Percentiles rank a stretch among this genome's conserved stretches.
These are phyloP conservation scores for Nasonia giraulti DNA, from an alignment of 1,140 invertebrate species.

Conservation along the genomic window DNA sequence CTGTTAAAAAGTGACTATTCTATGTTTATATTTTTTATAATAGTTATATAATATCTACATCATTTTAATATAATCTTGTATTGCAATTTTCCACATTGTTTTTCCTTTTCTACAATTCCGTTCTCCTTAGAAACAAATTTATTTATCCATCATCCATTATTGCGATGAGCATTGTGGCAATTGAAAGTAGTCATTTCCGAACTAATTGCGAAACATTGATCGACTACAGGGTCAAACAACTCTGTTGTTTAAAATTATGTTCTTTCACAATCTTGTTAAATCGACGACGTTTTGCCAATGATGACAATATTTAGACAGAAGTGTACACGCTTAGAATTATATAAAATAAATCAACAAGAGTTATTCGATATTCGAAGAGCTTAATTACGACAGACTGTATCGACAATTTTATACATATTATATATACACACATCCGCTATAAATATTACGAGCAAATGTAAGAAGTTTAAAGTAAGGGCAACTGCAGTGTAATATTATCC, in stretches of 20 bases:
- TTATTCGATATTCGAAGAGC: slow-evolving; percentile 62
- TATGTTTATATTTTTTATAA: slow-evolving; percentile 69
- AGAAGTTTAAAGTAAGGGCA: slow-evolving; percentile 53
- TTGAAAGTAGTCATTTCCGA: slow-evolving; percentile 33
- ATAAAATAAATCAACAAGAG: slow-evolving; percentile 46
- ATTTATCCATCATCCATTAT: slow-evolving; percentile 46
- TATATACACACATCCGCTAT: slow-evolving; percentile 57
- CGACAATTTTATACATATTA: slow-evolving; percentile 63
- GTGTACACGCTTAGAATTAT: slow-evolving; percentile 38
- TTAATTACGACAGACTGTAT: slow-evolving; percentile 66
- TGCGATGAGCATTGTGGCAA: slow-evolving; percentile 45
- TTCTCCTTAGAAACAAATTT: slow-evolving; percentile 50
- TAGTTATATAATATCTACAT: slow-evolving; percentile 63
- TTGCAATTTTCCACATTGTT: slow-evolving; percentile 54
- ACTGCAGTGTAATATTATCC: slow-evolving; percentile 62
- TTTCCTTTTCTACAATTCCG: slow-evolving; percentile 45
- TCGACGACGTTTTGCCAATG: slow-evolving; percentile 54
- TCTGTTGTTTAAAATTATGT: slow-evolving; percentile 36
- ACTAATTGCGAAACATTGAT: background rate
- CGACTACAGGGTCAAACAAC: background rate
- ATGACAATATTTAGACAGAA: slow-evolving; percentile 64
- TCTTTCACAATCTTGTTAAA: slow-evolving; percentile 36
- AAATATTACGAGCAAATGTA: slow-evolving; percentile 57
- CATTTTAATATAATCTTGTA: slow-evolving; percentile 61
- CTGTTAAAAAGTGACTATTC: slow-evolving; percentile 69